phyloP scores from a whole-genome alignment of 2,113 vertebrate genomes.

The Peromyscus polionotus region DNA sequence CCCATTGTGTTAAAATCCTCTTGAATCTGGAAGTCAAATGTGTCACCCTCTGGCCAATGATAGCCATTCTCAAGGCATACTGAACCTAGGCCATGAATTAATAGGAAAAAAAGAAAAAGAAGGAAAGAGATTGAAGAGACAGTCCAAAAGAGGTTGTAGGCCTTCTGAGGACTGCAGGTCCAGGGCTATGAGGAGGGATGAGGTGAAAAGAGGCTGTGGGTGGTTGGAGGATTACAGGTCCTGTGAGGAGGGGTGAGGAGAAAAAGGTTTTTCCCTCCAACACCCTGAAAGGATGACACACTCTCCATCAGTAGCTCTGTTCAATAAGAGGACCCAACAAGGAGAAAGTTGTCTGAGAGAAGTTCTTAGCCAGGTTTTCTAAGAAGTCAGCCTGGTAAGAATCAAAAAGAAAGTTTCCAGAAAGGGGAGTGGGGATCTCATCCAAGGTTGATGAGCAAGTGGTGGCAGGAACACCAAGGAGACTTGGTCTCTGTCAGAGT shows the following conservation, averaged over 20 bases:
- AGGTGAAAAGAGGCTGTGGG: too few species aligned
- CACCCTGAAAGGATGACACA: not conserved
- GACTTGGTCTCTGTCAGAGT: not conserved
- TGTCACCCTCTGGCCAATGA: not conserved
- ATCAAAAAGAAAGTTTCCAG: not conserved
- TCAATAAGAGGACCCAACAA: not conserved
- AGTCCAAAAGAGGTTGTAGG: too few species aligned
- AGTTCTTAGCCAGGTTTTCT: not conserved
- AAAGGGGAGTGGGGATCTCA: not conserved
- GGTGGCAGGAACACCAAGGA: not conserved
- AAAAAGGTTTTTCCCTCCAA: not conserved
- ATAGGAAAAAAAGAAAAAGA: not conserved
- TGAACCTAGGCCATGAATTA: not conserved
- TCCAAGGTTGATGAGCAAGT: not conserved
- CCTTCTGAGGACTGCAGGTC: not conserved
- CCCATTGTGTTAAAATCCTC: not conserved
- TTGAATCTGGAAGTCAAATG: not conserved
- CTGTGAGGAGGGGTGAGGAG: too few species aligned
- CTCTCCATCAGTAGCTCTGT: not conserved
- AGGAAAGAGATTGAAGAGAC: too few species aligned
- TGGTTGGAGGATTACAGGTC: too few species aligned
- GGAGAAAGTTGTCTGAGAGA: not conserved
- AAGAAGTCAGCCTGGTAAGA: not conserved
- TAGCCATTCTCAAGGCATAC: not conserved
- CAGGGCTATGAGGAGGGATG: not conserved